Evolutionary conservation across 2,888 invertebrate genomes (phyloP), one percentile per base, ranked within the genome.

Genomic region (Isotomurus palustris): DNA sequence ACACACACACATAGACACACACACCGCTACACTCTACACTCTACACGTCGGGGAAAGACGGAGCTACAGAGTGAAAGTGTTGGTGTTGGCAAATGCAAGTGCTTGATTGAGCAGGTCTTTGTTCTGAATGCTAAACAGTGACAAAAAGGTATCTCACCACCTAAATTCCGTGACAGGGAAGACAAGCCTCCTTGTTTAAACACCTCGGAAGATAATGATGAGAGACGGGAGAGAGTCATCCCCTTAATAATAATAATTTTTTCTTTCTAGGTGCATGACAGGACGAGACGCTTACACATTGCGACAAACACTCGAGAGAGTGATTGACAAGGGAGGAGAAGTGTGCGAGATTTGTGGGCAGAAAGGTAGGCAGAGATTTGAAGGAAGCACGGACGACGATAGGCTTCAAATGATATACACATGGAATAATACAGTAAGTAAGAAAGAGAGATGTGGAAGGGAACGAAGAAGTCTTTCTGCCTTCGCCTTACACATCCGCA

Each of bases 401-500:
- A 25, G 27, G 41, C 19, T 32, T n/a, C 27, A 48, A 54, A 54
- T 54, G 48, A 54, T 54, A 54, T 54, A 43, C 53, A 36, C 45
- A n/a, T n/a, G n/a, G n/a, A n/a, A n/a, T n/a, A n/a, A n/a, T n/a
- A 41, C 55, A 55, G 24, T 40, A 53, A 58, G 48, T 41, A 29
- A 54, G 43, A 43, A 44, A 55, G 38, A 14, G 22, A 48, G 44
- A 48, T 40, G 43, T 43, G 17, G 50, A 51, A 54, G 51, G 53
- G 47, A 47, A 43, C 55, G 44, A 56, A 47, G 22, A 58, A 56
- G 53, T 56, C 49, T 61, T n/a, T n/a, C n/a, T n/a, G n/a, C n/a
- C n/a, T n/a, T 61, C 54, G 56, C 57, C 56, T 61, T 48, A 55
- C 58, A 47, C 58, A 59, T 60, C 55, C 64, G 68, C 70, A 70